Evolutionary conservation across 2,113 vertebrate genomes (phyloP).

Genomic region (Pluvianellus socialis): DNA sequence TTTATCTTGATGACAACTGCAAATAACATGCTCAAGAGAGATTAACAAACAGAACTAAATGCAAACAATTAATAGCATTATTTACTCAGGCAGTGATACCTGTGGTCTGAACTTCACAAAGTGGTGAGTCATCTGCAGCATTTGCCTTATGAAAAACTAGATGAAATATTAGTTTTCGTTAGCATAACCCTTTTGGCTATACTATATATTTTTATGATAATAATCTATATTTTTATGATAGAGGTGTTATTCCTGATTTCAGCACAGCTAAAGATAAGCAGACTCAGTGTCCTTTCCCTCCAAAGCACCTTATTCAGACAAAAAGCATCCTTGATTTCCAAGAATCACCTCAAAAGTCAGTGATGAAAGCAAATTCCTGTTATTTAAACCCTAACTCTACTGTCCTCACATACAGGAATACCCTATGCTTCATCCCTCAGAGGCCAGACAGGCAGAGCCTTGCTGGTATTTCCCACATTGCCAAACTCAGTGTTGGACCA

Average conservation of each 20-base stretch:
- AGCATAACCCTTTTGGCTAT: neutral
- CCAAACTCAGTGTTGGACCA: neutral
- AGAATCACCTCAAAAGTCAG: neutral
- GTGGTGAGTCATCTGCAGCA: neutral
- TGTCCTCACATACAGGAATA: neutral
- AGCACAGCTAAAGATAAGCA: neutral
- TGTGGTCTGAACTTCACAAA: neutral
- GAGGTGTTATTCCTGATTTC: neutral
- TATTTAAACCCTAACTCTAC: neutral
- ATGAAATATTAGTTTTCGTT: neutral
- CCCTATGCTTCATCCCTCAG: rapidly evolving
- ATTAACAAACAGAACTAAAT: slow-evolving; percentile 28
- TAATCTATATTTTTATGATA: neutral
- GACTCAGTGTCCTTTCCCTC: neutral
- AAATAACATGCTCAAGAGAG: slow-evolving; percentile 20
- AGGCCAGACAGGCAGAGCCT: neutral
- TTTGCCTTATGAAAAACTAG: neutral
- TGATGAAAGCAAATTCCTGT: neutral
- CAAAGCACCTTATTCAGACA: neutral
- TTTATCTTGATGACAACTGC: slow-evolving; percentile 13
- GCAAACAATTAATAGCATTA: slow-evolving; percentile 15
- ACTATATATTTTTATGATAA: neutral
- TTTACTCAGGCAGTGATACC: neutral
- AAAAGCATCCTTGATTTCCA: neutral
- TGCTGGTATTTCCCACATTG: neutral